Conservation (phyloP, 2,797 vertebrate species). For the Myripristis murdjan region DNA sequence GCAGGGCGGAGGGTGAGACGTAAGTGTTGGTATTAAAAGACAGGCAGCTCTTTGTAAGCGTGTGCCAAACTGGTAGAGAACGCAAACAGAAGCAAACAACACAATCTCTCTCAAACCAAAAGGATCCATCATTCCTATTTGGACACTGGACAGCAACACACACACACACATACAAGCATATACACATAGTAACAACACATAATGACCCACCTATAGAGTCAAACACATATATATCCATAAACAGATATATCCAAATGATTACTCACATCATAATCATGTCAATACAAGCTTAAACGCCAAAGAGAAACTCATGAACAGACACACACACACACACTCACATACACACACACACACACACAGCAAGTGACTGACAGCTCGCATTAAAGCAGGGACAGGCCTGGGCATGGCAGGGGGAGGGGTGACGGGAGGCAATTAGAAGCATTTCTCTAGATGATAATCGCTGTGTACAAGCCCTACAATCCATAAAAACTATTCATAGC, state of each 20-base stretch:
- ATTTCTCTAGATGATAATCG: conserved; percentile 76
- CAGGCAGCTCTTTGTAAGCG: conserved; percentile 26
- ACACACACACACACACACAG: conserved; percentile 37
- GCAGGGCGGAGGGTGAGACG: conserved; percentile 42
- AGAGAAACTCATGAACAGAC: conserved; percentile 44
- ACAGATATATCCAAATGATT: conserved; percentile 47
- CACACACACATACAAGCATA: conserved; percentile 27
- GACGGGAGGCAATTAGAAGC: conserved; percentile 76
- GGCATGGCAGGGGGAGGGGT: conserved; percentile 65
- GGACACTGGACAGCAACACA: too few species aligned
- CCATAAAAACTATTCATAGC: conserved; percentile 69
- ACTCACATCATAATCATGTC: conserved; percentile 45
- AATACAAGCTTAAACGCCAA: conserved; percentile 70
- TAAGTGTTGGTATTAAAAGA: conserved; percentile 60
- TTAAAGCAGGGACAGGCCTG: conserved; percentile 66
- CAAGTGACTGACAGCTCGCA: conserved; percentile 71
- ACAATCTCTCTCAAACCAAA: conserved; percentile 6
- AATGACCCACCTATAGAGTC: too few species aligned
- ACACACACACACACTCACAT: conserved; percentile 27
- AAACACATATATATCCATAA: too few species aligned
- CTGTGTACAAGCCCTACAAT: conserved; percentile 56
- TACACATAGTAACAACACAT: too few species aligned
- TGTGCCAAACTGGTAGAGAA: conserved; percentile 36
- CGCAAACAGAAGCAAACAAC: conserved; percentile 35
- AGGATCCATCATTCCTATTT: conserved; percentile 14